Evolutionary conservation across 2,113 vertebrate genomes (phyloP).

Genomic region (Argyrosomus japonicus): DNA sequence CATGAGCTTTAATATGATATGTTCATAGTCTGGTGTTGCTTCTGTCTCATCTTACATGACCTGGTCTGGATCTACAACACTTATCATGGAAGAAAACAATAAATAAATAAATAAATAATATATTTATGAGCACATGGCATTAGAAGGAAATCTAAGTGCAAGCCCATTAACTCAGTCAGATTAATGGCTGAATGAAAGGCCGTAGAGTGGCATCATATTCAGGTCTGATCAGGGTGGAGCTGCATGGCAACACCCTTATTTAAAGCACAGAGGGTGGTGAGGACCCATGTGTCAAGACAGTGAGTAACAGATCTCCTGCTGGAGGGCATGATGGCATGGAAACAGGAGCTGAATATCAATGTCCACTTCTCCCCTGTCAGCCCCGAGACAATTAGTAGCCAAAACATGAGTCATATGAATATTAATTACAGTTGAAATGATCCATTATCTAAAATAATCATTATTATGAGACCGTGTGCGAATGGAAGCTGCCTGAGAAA

Average conservation of each 20-base stretch:
- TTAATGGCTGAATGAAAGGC: background rate
- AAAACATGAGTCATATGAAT: background rate
- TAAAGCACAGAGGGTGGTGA: background rate
- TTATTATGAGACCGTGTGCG: background rate
- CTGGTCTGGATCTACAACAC: background rate
- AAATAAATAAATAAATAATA: background rate
- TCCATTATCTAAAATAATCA: background rate
- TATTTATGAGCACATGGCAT: background rate
- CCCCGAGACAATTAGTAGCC: background rate
- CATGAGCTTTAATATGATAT: background rate
- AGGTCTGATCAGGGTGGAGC: conserved; percentile 13
- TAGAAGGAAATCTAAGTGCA: background rate
- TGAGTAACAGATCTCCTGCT: background rate
- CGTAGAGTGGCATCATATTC: background rate
- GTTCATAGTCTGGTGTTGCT: background rate
- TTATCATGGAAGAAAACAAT: background rate
- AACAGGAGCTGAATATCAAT: conserved; percentile 24
- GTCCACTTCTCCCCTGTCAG: background rate
- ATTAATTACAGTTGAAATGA: background rate
- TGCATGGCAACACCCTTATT: conserved; percentile 22
- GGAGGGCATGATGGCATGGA: background rate
- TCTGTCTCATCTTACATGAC: background rate
- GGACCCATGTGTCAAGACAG: conserved; percentile 11
- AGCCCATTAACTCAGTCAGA: background rate
- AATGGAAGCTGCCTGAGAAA: background rate